phyloP scores from a whole-genome alignment of 2,797 vertebrate genomes.

The Nothura maculosa region DNA sequence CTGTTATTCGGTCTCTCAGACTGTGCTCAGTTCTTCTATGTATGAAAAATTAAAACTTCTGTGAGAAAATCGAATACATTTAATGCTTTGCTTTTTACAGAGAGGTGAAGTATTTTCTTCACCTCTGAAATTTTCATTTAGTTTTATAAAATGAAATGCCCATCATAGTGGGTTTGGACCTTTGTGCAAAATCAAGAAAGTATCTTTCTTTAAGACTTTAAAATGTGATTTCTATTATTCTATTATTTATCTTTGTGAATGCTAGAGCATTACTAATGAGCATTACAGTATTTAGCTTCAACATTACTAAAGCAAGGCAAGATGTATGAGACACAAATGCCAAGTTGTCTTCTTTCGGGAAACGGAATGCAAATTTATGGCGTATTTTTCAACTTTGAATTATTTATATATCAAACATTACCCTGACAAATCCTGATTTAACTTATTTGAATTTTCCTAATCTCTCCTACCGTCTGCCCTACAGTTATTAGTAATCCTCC shows the following conservation, averaged over 20 bases:
- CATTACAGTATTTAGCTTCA: background rate
- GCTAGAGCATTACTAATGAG: background rate
- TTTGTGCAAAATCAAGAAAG: background rate
- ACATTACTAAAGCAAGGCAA: background rate
- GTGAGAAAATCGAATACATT: background rate
- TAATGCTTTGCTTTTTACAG: background rate
- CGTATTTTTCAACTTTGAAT: constrained; percentile 4
- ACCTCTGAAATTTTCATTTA: background rate
- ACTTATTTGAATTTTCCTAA: background rate
- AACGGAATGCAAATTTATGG: background rate
- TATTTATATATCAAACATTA: constrained; percentile 34
- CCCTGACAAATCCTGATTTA: constrained; percentile 12
- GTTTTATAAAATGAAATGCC: background rate
- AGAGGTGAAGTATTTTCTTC: background rate
- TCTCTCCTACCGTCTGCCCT: background rate
- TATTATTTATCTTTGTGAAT: background rate
- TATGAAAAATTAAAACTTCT: background rate
- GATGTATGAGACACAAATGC: background rate
- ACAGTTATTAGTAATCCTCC: background rate
- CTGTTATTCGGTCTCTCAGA: background rate
- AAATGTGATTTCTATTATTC: background rate
- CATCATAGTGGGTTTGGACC: background rate
- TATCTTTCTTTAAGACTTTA: background rate
- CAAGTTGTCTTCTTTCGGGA: background rate
- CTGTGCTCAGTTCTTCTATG: background rate